Conservation (phyloP, 2,888 invertebrate species). For the Campoplex capitator region DNA sequence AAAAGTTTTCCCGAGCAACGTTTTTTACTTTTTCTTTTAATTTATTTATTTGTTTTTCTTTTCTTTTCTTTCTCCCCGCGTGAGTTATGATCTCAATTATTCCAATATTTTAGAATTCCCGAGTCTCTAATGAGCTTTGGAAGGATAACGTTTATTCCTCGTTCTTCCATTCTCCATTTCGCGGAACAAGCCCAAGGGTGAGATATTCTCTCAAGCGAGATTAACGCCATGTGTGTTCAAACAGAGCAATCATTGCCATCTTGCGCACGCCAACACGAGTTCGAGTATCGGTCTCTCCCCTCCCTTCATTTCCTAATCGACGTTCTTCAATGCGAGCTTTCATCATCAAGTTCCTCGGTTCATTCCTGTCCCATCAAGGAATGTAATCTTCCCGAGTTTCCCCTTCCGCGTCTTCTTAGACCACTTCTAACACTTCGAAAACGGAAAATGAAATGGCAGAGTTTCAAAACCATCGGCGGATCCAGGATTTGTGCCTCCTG, state of each 20-base stretch:
- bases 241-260: neutral
- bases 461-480: slow-evolving; percentile 85
- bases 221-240: neutral
- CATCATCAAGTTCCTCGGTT: slow-evolving; percentile 6
- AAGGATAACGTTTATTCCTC: neutral
- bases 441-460: slow-evolving; percentile 66
- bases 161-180: neutral
- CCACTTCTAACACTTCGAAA: slow-evolving; percentile 52
- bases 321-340: slow-evolving; percentile 27
- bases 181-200: neutral
- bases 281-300: neutral
- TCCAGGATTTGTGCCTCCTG: slow-evolving; percentile 86
- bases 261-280: neutral
- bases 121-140: neutral
- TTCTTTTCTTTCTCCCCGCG: neutral
- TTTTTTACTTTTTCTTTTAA: neutral
- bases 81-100: neutral
- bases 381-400: slow-evolving; percentile 45
- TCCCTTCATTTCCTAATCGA: slow-evolving; percentile 54
- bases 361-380: slow-evolving; percentile 30
- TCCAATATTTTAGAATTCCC: too few relatives aligned
- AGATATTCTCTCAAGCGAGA: neutral
- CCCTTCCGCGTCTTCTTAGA: slow-evolving; percentile 32
- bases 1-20: neutral
- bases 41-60: neutral